Evolutionary conservation across 2,888 invertebrate species (phyloP), one percentile per base, ranked within the genome.

Genomic region (Anorthoa munda): DNA sequence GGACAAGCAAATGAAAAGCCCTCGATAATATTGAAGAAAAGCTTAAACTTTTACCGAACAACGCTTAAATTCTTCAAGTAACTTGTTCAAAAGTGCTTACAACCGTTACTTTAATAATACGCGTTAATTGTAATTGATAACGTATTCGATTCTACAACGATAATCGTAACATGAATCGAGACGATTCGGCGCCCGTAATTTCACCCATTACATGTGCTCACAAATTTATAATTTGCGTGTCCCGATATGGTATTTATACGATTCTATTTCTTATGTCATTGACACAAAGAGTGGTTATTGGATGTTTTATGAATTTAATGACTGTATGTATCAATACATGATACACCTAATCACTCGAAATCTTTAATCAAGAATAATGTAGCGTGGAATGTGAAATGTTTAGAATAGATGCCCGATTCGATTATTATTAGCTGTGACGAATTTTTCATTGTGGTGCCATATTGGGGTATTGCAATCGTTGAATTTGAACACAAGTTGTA

Each of bases 61-160:
- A 87, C 90, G 87, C 87, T 92, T 90, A 88, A 92, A 92, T 92
- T 92, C 90, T 91, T 91, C 84, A 90, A 90, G 91, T 91, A 94
- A 93, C 93, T 93, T 89, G 85, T 91, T 90, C 88, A 89, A 92
- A 92, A 94, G 91, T 91, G 88, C 92, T 93, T 92, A 92, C 63
- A 93, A 93, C 93, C 88, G 93, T 94, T 93, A 93, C 89, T 86
- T 89, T 93, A 90, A 92, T 93, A 91, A 93, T 92, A 92, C 91
- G 89, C 90, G 91, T 92, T 94, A 92, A 94, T 93, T 93, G 91
- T 92, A 94, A 94, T 93, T 92, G 93, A 94, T 94, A 92, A 90
- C 90, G 89, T 92, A 92, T 92, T 92, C 92, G 91, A 92, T 91
- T 91, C 89, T 91, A 91, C 88, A 90, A 91, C 90, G 90, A n/a